These are phyloP conservation scores for Ephialtes manifestator DNA, from an alignment of 2,888 invertebrate genomes.

Conservation along the genomic window DNA sequence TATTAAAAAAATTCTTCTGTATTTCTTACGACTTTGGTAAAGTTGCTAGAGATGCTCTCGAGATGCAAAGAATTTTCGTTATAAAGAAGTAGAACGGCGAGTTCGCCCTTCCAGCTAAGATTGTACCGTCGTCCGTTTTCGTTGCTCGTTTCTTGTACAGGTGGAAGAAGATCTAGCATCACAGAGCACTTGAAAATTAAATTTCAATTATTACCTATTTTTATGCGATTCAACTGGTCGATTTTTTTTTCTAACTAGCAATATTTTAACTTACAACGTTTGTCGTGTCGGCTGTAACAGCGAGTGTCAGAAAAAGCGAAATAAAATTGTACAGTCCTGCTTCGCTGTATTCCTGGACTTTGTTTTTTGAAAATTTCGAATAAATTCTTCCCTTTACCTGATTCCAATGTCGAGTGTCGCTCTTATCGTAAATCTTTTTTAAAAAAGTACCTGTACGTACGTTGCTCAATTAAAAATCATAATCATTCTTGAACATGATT, in stretches of 20 bases:
- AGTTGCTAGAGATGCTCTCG: slow-evolving; percentile 71
- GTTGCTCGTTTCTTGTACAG: slow-evolving; percentile 74
- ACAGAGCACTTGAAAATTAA: slow-evolving; percentile 77
- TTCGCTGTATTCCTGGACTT: slow-evolving; percentile 87
- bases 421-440: slow-evolving; percentile 77
- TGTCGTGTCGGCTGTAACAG: slow-evolving; percentile 84
- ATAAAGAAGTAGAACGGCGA: slow-evolving; percentile 80
- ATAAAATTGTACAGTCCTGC: slow-evolving; percentile 88
- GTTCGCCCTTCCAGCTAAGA: slow-evolving; percentile 82
- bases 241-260: neutral
- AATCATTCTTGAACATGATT: neutral
- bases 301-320: slow-evolving; percentile 85
- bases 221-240: neutral
- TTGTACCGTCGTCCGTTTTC: slow-evolving; percentile 74
- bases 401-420: slow-evolving; percentile 84
- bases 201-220: neutral
- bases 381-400: slow-evolving; percentile 88
- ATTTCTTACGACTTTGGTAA: slow-evolving; percentile 75
- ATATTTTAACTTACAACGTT: slow-evolving; percentile 83
- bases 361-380: slow-evolving; percentile 88
- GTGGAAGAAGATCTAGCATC: slow-evolving; percentile 81
- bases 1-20: neutral
- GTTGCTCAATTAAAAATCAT: neutral
- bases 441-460: slow-evolving; percentile 80
- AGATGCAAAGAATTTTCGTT: slow-evolving; percentile 77